phyloP scores from a whole-genome alignment of 2,113 vertebrate genomes.

The Sebastes schlegelii region DNA sequence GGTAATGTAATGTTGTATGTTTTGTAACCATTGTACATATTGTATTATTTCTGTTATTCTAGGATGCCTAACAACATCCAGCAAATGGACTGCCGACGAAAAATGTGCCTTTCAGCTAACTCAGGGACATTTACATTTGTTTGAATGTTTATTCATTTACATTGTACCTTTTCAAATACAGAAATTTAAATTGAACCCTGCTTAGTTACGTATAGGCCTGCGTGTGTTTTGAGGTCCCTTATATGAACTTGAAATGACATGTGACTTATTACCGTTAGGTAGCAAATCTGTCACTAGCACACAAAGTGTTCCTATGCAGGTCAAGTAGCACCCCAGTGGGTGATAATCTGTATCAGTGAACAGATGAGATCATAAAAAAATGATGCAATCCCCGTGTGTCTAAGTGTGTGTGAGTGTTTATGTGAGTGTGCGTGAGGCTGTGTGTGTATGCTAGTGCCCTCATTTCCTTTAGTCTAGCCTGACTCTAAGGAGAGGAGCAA shows the following conservation, averaged over 20 bases:
- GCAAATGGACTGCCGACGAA: background rate
- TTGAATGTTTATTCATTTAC: background rate
- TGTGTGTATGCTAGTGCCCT: constrained; percentile 32
- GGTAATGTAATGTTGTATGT: background rate
- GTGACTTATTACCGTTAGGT: constrained; percentile 31
- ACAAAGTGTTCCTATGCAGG: constrained; percentile 35
- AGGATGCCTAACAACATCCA: background rate
- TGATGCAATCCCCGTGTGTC: constrained; percentile 65
- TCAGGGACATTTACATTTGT: background rate
- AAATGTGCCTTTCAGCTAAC: background rate
- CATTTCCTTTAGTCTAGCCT: constrained; percentile 31
- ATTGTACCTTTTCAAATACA: background rate
- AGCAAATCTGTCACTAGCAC: constrained; percentile 41
- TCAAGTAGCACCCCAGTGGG: constrained; percentile 64
- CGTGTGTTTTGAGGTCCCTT: background rate
- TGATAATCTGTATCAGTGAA: constrained; percentile 62
- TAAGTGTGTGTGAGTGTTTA: constrained; percentile 17
- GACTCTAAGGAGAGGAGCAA: constrained; percentile 25
- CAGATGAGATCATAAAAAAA: constrained; percentile 74
- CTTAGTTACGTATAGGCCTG: background rate
- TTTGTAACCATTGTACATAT: background rate
- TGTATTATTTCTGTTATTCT: background rate
- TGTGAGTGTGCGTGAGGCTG: constrained; percentile 34
- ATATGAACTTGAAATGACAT: constrained; percentile 26
- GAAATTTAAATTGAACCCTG: background rate